Conservation (phyloP, 1,140 invertebrate genomes). For the Uloborus diversus region DNA sequence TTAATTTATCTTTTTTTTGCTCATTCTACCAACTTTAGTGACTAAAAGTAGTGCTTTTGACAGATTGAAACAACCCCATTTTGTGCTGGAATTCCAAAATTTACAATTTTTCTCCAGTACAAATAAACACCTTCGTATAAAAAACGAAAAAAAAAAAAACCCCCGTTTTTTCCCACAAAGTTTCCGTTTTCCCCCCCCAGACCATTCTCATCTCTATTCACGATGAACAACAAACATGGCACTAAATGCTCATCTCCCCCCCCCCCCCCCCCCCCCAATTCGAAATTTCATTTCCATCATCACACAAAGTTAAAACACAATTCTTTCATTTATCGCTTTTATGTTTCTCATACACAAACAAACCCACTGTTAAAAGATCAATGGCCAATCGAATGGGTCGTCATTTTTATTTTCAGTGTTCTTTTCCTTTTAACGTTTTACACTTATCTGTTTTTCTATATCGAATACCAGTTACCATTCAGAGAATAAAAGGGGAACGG, state of each 20-base stretch:
- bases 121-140: too few relatives aligned
- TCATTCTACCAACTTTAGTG: too few relatives aligned
- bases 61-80: too few relatives aligned
- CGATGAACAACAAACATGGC: too few relatives aligned
- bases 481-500: not conserved
- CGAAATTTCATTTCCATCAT: constrained; percentile 11
- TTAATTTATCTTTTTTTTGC: too few relatives aligned
- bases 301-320: constrained; percentile 18
- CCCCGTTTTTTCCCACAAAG: too few relatives aligned
- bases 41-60: too few relatives aligned
- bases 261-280: not conserved
- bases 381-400: not conserved
- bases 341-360: not conserved
- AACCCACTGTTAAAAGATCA: not conserved
- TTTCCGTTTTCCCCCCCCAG: too few relatives aligned
- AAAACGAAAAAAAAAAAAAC: too few relatives aligned
- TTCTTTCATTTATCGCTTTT: not conserved
- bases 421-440: not conserved
- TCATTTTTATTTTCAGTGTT: not conserved
- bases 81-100: too few relatives aligned
- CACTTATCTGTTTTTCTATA: not conserved
- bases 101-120: too few relatives aligned
- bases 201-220: too few relatives aligned
- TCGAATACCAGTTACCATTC: not conserved
- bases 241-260: not conserved